A percentile compares a stretch with the other conserved stretches of the same genome.
These are phyloP conservation scores for Drosophila guanche DNA, from an alignment of 1,140 invertebrate genomes.

Conservation along the genomic window DNA sequence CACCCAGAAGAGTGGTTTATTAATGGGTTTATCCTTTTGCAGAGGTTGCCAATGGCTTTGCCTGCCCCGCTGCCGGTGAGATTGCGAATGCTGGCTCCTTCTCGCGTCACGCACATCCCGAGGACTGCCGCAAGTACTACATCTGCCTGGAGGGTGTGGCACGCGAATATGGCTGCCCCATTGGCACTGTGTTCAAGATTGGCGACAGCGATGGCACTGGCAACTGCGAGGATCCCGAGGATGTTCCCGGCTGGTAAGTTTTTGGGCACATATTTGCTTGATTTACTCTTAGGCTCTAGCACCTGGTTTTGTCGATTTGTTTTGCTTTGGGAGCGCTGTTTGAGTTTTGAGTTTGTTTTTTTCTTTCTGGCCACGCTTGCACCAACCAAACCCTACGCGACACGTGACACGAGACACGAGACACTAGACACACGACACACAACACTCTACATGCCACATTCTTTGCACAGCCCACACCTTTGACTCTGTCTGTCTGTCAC, in stretches of 20 bases:
- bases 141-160: constrained; percentile 95
- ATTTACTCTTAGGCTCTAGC: constrained; percentile 23
- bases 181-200: constrained; percentile 98
- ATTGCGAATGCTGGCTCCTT: constrained; percentile 93
- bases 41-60: constrained; percentile 95
- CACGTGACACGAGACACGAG: constrained; percentile 8
- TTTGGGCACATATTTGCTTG: neutral
- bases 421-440: constrained; percentile 18
- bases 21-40: constrained; percentile 60
- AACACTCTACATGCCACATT: neutral
- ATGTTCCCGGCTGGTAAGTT: constrained; percentile 96
- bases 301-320: constrained; percentile 49
- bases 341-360: constrained; percentile 11
- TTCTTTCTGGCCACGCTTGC: constrained; percentile 52
- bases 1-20: rapidly evolving
- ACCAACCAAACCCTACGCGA: neutral
- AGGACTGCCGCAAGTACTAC: constrained; percentile 97
- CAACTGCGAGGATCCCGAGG: constrained; percentile 96
- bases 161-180: constrained; percentile 96
- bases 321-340: constrained; percentile 48
- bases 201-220: constrained; percentile 93
- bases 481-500: constrained; percentile 5
- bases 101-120: constrained; percentile 96
- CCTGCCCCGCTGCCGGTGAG: constrained; percentile 92
- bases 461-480: neutral